phyloP scores from a whole-genome alignment of 2,113 vertebrate genomes.

The Mustela nigripes region DNA sequence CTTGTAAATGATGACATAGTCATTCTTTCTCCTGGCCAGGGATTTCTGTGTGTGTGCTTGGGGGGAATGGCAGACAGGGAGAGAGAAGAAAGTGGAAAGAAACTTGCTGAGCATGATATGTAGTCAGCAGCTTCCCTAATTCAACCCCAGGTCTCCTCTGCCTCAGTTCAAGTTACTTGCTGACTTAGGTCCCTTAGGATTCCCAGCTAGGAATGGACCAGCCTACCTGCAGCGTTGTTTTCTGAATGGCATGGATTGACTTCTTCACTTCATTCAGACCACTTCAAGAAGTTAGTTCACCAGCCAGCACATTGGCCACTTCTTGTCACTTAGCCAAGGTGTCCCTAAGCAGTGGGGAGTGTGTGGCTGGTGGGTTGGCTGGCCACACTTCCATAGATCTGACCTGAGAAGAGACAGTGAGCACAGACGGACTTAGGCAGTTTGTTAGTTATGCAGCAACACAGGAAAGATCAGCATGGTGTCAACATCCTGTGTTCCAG shows the following conservation, averaged over 20 bases:
- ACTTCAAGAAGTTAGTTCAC: background rate
- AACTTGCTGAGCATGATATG: background rate
- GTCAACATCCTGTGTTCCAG: too few relatives aligned
- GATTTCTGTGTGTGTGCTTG: background rate
- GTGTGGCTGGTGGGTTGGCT: background rate
- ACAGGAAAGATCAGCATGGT: background rate
- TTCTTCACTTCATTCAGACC: background rate
- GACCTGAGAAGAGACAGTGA: background rate
- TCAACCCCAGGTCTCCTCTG: background rate
- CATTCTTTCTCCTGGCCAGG: background rate
- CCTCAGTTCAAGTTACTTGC: background rate
- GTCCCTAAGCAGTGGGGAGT: background rate
- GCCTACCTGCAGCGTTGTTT: background rate
- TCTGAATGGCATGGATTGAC: background rate
- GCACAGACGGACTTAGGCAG: background rate
- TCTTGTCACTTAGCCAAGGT: background rate
- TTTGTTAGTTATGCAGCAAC: background rate
- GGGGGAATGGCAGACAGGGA: background rate
- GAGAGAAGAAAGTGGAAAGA: constrained; percentile 23
- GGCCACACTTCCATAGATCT: too few relatives aligned
- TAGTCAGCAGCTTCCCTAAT: constrained; percentile 3
- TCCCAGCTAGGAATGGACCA: background rate
- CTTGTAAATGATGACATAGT: background rate
- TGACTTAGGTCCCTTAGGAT: background rate
- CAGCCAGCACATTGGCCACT: background rate